Conservation (phyloP, 2,888 invertebrate species). For the Rhodophaea formosa region DNA sequence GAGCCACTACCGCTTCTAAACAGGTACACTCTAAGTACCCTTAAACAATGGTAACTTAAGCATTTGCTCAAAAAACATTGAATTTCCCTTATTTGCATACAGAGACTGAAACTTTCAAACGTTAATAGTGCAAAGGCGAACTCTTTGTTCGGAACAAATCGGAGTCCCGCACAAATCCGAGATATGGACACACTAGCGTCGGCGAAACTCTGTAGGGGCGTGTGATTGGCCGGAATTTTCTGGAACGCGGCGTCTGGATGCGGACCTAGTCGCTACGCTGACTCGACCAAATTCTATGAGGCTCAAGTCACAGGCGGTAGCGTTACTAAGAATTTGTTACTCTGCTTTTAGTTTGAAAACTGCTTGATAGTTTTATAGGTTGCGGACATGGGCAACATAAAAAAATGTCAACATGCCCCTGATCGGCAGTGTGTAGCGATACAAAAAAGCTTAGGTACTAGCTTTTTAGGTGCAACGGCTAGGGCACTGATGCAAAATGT, state of each 20-base stretch:
- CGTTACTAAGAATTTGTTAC: background rate
- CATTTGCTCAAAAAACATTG: background rate
- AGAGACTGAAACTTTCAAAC: background rate
- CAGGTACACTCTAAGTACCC: too few species aligned
- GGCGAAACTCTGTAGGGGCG: constrained; percentile 33
- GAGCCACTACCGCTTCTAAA: too few species aligned
- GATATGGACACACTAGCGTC: constrained; percentile 36
- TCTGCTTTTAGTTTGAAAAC: background rate
- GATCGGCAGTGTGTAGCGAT: too few species aligned
- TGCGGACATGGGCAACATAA: too few species aligned
- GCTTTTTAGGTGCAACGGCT: too few species aligned
- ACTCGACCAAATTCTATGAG: constrained; percentile 24
- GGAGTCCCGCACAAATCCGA: background rate
- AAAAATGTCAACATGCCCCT: too few species aligned
- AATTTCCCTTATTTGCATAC: constrained; percentile 2
- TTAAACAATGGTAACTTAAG: too few species aligned
- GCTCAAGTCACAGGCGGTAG: background rate
- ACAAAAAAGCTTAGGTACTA: too few species aligned
- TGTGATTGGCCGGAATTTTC: constrained; percentile 53
- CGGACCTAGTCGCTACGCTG: constrained; percentile 31
- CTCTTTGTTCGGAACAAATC: constrained; percentile 6
- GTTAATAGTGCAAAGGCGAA: constrained; percentile 8
- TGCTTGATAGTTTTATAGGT: too few species aligned
- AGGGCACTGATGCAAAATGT: too few species aligned
- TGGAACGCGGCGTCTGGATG: constrained; percentile 41